Percentiles rank a stretch among this genome's conserved stretches.
These are phyloP conservation scores for Bambusicola thoracicus DNA, from an alignment of 2,113 vertebrate species.

Conservation along the genomic window DNA sequence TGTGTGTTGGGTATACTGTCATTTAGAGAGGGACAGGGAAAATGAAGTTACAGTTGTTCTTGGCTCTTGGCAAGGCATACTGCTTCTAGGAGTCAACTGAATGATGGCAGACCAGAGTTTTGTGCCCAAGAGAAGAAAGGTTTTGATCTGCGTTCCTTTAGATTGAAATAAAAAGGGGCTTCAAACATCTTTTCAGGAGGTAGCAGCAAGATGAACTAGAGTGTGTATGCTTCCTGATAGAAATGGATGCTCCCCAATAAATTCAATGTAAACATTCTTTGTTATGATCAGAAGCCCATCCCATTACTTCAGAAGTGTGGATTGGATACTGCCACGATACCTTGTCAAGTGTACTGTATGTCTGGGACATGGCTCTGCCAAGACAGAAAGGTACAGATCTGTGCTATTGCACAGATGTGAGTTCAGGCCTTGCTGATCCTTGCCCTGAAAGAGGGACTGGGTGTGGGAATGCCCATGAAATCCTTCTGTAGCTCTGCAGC, in stretches of 20 bases:
- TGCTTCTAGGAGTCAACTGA: neutral
- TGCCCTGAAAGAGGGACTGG: neutral
- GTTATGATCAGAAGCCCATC: neutral
- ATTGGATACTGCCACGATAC: rapidly evolving
- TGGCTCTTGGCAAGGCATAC: neutral
- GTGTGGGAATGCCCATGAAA: neutral
- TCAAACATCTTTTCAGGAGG: neutral
- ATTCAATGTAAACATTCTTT: neutral
- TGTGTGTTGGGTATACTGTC: neutral
- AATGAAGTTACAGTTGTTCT: neutral
- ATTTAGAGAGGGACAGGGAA: neutral
- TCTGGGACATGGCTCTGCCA: neutral
- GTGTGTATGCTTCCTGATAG: neutral
- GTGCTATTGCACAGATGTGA: neutral
- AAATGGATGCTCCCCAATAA: neutral
- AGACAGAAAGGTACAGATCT: neutral
- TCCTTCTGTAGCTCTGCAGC: neutral
- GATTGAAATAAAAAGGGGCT: neutral
- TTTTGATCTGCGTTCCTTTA: neutral
- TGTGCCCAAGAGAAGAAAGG: neutral
- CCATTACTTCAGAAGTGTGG: neutral
- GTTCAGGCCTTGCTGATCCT: neutral
- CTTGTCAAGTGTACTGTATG: neutral
- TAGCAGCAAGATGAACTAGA: neutral
- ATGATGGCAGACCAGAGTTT: neutral